Percentiles rank a stretch among this genome's conserved stretches.
phyloP scores from a whole-genome alignment of 2,888 invertebrate species.

The Marronus borbonicus region DNA sequence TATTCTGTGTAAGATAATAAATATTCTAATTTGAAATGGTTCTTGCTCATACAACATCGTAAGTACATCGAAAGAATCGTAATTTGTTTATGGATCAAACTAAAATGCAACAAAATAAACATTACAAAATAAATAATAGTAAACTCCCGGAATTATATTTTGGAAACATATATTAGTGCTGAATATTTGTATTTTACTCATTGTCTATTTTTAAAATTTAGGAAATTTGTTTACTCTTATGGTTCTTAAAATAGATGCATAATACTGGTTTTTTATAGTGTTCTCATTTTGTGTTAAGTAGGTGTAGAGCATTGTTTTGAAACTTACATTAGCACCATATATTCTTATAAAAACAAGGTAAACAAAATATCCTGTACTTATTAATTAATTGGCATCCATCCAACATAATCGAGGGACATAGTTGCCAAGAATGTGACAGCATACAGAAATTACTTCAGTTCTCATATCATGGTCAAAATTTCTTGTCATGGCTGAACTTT shows the following conservation, averaged over 20 bases:
- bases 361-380: slow-evolving; percentile 45
- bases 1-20: too few relatives aligned
- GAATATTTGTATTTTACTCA: not conserved
- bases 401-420: slow-evolving; percentile 54
- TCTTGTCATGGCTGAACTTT: slow-evolving; percentile 51
- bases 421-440: slow-evolving; percentile 71
- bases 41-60: too few relatives aligned
- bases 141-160: not conserved
- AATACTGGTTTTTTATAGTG: slow-evolving; percentile 26
- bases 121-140: not conserved
- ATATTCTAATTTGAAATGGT: too few relatives aligned
- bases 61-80: too few relatives aligned
- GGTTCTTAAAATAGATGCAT: slow-evolving; percentile 45
- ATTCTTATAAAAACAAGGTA: slow-evolving; percentile 40
- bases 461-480: slow-evolving; percentile 62
- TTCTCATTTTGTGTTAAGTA: slow-evolving; percentile 31
- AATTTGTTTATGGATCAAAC: too few relatives aligned
- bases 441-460: slow-evolving; percentile 66
- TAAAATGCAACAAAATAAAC: not conserved
- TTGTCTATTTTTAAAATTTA: slow-evolving; percentile 45
- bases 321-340: not conserved
- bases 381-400: slow-evolving; percentile 55
- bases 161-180: not conserved
- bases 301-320: not conserved
- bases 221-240: slow-evolving; percentile 38